Evolutionary conservation across 2,888 invertebrate genomes (phyloP).

Genomic region (Nymphalis urticae): DNA sequence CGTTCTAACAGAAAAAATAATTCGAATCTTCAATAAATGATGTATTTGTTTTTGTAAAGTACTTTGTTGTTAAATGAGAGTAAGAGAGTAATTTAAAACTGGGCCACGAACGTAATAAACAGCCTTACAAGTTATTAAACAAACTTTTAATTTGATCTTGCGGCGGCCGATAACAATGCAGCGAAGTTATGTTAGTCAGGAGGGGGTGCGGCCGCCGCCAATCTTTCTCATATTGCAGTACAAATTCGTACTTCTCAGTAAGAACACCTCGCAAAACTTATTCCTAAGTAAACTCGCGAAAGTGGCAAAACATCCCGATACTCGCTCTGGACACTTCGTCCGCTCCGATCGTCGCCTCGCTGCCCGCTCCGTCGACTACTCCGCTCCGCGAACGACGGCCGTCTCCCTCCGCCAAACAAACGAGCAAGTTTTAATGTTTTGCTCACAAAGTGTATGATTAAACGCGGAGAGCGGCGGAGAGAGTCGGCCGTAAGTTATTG

Average conservation of each 20-base stretch:
- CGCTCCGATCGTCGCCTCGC: constrained; percentile 51
- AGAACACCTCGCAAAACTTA: constrained; percentile 79
- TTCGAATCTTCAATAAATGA: not conserved
- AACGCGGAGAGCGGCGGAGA: constrained; percentile 81
- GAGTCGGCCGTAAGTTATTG: constrained; percentile 82
- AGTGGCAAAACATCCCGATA: constrained; percentile 54
- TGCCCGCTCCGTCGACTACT: constrained; percentile 44
- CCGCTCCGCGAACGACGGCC: constrained; percentile 52
- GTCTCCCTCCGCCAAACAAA: constrained; percentile 78
- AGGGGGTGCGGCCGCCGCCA: constrained; percentile 64
- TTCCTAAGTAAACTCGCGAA: constrained; percentile 74
- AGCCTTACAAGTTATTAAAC: constrained; percentile 62
- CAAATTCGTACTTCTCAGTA: constrained; percentile 77
- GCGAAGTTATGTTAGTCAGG: constrained; percentile 63
- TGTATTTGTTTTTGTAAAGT: not conserved
- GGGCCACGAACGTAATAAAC: constrained; percentile 50
- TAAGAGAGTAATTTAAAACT: constrained; percentile 51
- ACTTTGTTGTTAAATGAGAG: constrained; percentile 16
- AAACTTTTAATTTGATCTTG: constrained; percentile 75
- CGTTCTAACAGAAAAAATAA: too few relatives aligned
- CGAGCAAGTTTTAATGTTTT: constrained; percentile 82
- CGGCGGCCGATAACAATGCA: constrained; percentile 70
- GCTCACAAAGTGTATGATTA: constrained; percentile 82
- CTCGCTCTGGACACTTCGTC: constrained; percentile 52
- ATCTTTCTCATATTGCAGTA: constrained; percentile 75